Conservation (phyloP, 1,140 invertebrate species). For the Achatina immaculata region DNA sequence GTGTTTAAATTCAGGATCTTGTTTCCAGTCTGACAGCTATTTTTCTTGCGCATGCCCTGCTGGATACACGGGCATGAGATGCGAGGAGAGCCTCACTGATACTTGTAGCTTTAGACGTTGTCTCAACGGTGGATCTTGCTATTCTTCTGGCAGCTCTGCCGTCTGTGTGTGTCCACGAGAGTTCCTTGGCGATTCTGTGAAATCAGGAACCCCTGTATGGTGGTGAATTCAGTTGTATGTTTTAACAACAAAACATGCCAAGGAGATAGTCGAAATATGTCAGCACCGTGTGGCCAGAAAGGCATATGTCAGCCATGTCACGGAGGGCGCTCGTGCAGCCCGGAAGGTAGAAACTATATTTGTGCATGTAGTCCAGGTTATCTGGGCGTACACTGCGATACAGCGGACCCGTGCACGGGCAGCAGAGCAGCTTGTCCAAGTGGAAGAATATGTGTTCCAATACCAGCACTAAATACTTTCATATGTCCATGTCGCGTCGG, state of each 20-base stretch:
- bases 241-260: neutral
- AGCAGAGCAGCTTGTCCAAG: neutral
- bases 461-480: constrained; percentile 4
- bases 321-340: neutral
- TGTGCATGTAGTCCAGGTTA: neutral
- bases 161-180: constrained; percentile 18
- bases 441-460: constrained; percentile 1
- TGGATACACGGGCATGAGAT: neutral
- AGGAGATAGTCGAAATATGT: neutral
- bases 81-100: neutral
- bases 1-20: constrained; percentile 21
- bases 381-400: neutral
- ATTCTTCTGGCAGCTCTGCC: constrained; percentile 6
- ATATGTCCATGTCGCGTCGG: neutral
- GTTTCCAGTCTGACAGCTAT: constrained; percentile 8
- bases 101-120: neutral
- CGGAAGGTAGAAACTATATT: constrained; percentile 16
- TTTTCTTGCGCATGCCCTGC: neutral
- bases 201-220: constrained; percentile 12
- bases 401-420: neutral
- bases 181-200: constrained; percentile 26
- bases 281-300: neutral
- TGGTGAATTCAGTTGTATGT: neutral
- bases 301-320: constrained; percentile 16
- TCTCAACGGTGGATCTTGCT: constrained; percentile 28